phyloP scores from a whole-genome alignment of 2,888 invertebrate species.

The Microplitis deprimator region DNA sequence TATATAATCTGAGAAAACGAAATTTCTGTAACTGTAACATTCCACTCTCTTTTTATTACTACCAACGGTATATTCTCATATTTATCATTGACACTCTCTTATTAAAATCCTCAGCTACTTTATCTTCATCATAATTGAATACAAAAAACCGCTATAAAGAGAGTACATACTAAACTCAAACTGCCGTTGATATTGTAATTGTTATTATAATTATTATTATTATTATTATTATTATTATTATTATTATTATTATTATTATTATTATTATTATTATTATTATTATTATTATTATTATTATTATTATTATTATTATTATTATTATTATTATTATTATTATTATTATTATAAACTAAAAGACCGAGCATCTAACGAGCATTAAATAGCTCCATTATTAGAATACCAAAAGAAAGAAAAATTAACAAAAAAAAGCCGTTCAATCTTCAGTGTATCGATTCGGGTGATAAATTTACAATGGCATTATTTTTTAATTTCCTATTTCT shows the following conservation, averaged over 20 bases:
- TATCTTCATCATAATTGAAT: slow-evolving; percentile 40
- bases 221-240: not conserved
- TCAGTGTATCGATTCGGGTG: not conserved
- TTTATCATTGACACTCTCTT: slow-evolving; percentile 27
- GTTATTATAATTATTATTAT: not conserved
- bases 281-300: not conserved
- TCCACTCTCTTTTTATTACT: not conserved
- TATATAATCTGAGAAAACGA: not conserved
- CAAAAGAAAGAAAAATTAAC: not conserved
- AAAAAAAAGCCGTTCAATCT: not conserved
- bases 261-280: not conserved
- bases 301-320: not conserved
- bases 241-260: not conserved
- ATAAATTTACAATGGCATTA: not conserved
- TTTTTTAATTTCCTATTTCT: not conserved
- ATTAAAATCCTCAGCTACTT: slow-evolving; percentile 28
- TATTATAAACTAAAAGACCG: not conserved
- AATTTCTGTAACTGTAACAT: not conserved
- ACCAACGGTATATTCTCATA: slow-evolving; percentile 11
- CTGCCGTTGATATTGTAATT: not conserved
- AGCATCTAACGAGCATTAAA: slow-evolving; percentile 30
- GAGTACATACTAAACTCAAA: not conserved
- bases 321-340: not conserved
- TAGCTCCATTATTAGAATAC: not conserved
- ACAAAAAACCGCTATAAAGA: slow-evolving; percentile 10